Conservation (phyloP, 2,113 vertebrate species). For the Pterocles gutturalis region DNA sequence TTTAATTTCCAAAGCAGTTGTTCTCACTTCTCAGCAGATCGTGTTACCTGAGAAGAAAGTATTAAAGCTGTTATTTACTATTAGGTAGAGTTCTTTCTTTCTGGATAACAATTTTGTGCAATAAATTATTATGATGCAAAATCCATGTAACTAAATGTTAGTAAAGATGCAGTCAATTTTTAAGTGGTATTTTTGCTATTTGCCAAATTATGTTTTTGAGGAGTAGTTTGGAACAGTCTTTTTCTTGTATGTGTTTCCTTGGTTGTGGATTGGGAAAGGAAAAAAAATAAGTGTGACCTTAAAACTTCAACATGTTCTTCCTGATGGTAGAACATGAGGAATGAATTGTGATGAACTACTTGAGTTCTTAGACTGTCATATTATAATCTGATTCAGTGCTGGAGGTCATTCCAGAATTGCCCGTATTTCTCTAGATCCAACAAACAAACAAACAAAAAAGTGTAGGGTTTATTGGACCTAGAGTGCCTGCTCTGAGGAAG, state of each 20-base stretch:
- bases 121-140: neutral
- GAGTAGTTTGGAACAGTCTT: neutral
- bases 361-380: neutral
- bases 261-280: neutral
- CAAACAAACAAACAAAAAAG: neutral
- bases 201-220: neutral
- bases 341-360: neutral
- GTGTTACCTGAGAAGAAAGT: neutral
- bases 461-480: neutral
- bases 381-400: neutral
- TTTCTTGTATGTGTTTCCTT: neutral
- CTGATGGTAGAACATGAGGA: neutral
- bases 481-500: neutral
- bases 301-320: neutral
- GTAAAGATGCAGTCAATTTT: neutral
- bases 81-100: neutral
- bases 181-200: neutral
- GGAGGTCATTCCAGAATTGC: neutral
- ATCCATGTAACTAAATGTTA: neutral
- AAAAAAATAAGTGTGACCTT: neutral
- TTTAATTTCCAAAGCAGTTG: neutral
- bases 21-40: neutral
- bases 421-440: neutral
- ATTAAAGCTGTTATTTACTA: neutral
- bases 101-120: neutral